Base-by-base conservation (phyloP, 2,888 invertebrate genomes). In the Gandaritis pyraliata region DNA sequence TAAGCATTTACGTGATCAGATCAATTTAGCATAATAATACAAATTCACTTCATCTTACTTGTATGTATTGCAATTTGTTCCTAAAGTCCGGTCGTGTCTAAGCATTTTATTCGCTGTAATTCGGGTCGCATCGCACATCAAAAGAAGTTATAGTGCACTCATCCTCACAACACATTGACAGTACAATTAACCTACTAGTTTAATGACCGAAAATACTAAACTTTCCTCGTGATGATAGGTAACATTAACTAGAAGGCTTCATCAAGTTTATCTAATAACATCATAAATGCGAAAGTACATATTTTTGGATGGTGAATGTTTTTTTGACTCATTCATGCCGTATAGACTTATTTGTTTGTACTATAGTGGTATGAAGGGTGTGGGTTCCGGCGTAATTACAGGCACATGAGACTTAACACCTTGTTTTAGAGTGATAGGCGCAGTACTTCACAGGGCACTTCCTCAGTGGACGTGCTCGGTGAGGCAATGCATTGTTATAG, bases 51-150 rank as follows among this genome's bases (percentile, higher is more conserved):
- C n/a, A n/a, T n/a, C n/a, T n/a, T n/a, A n/a, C 29, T 41, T 36
- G 7, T 53, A n/a, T 41, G 33, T 33, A 33, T 33, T 10, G 10
- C 33, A 33, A 33, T 8, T 41, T 15, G 41, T 33, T 16, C 16
- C 8, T 23, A 15, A 10, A 5, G 36, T 53, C 18, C 45, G 53
- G 53, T 56, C 45, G 49, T 52, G 55, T 39, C 49, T 49, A 48
- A 54, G 36, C 39, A 63, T 61, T 68, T 63, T 53, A 61, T 61
- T 54, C 29, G 55, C 49, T 33, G 61, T 64, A 63, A 66, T 68
- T 64, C 58, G 51, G 65, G 65, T 61, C 68, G 48, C 46, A 61
- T 63, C 68, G 48, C 43, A 58, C 48, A 48, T 38, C 48, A 56
- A 11, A 41, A 60, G 15, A 56, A 29, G 51, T 56, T 56, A 56